These are phyloP conservation scores for Trichonephila clavata DNA, from an alignment of 1,140 invertebrate species.

Conservation along the genomic window DNA sequence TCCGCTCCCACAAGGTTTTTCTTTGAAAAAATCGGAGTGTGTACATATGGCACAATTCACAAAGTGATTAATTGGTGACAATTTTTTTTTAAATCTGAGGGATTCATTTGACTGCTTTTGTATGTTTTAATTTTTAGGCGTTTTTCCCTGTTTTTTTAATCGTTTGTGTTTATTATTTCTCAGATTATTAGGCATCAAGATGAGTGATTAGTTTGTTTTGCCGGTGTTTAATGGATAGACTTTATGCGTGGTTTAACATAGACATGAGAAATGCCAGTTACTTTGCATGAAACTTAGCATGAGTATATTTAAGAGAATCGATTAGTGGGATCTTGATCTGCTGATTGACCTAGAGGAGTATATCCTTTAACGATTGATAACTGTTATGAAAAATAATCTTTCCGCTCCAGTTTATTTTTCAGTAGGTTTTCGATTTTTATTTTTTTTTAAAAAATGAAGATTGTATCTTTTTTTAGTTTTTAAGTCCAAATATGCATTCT, in stretches of 20 bases:
- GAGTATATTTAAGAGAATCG: not conserved
- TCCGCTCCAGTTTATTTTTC: not conserved
- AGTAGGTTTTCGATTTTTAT: not conserved
- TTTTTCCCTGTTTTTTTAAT: not conserved
- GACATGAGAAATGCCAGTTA: not conserved
- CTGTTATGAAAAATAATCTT: not conserved
- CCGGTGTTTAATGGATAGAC: not conserved
- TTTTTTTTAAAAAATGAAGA: too few relatives aligned
- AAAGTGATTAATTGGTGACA: not conserved
- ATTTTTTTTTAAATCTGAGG: not conserved
- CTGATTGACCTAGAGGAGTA: not conserved
- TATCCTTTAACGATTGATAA: not conserved
- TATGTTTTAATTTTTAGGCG: not conserved
- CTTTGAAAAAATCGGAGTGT: too few relatives aligned
- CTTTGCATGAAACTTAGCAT: not conserved
- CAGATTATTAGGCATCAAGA: not conserved
- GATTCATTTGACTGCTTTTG: not conserved
- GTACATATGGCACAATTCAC: not conserved
- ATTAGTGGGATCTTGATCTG: not conserved
- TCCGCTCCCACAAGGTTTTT: not conserved
- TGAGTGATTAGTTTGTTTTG: not conserved
- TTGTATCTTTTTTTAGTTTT: too few relatives aligned
- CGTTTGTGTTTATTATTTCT: not conserved
- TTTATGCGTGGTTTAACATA: not conserved
- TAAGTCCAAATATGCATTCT: too few relatives aligned